phyloP scores from a whole-genome alignment of 1,140 invertebrate genomes.

The Leucophenga varia region DNA sequence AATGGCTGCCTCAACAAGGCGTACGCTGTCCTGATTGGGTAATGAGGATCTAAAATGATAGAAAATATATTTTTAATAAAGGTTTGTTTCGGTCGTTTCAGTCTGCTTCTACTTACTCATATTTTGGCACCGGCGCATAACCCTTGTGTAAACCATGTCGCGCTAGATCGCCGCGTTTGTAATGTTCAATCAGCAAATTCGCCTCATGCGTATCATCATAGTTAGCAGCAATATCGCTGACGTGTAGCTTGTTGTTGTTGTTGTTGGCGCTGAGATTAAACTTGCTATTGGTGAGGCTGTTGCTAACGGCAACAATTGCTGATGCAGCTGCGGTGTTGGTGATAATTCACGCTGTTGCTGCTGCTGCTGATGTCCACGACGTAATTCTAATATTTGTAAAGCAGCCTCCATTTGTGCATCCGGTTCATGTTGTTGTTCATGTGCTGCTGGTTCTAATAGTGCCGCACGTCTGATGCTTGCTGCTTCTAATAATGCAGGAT shows the following conservation, averaged over 20 bases:
- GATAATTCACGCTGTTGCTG: constrained; percentile 7
- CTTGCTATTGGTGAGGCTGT: neutral
- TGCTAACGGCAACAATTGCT: constrained; percentile 20
- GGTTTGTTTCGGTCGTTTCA: neutral
- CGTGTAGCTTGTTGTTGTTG: constrained; percentile 21
- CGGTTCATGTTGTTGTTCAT: constrained; percentile 20
- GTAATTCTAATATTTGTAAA: constrained; percentile 40
- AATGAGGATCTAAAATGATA: constrained; percentile 45
- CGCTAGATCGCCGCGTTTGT: constrained; percentile 42
- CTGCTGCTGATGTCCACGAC: constrained; percentile 22
- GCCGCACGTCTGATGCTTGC: constrained; percentile 46
- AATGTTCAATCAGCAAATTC: constrained; percentile 47
- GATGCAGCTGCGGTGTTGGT: constrained; percentile 1
- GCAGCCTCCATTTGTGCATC: constrained; percentile 35
- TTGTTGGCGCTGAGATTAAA: neutral
- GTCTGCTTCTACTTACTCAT: constrained; percentile 39
- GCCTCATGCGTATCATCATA: constrained; percentile 49
- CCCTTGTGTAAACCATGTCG: constrained; percentile 46
- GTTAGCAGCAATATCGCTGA: constrained; percentile 40
- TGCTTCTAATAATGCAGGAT: constrained; percentile 59
- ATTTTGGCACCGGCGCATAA: constrained; percentile 48
- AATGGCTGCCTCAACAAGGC: constrained; percentile 70
- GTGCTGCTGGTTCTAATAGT: constrained; percentile 9
- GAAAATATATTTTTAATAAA: constrained; percentile 3
- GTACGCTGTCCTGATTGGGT: constrained; percentile 67